Evolutionary conservation across 1,140 invertebrate species (phyloP), one percentile per base, ranked within the genome.

Genomic region (Caerostris extrusa): DNA sequence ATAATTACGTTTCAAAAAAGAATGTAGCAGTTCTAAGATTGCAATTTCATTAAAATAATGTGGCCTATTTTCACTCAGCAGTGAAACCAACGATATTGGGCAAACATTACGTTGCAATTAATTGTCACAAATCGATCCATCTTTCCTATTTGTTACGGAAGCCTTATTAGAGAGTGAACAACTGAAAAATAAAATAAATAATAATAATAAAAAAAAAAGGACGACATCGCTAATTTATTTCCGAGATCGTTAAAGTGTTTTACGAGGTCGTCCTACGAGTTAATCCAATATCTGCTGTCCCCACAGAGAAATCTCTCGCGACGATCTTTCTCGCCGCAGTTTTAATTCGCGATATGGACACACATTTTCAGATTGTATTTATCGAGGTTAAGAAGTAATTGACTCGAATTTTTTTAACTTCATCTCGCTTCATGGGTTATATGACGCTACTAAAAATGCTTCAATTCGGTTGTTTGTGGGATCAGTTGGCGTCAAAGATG

Each of bases 191-290:
- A 85, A 56, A 58, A 58, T 7, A 10, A n/a, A n/a, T n/a, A n/a
- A n/a, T n/a, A n/a, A n/a, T n/a, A n/a, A n/a, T n/a, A n/a, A n/a
- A n/a, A n/a, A 58, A 85, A 85, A 83, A 85, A n/a, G 58, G 7
- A 58, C 82, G n/a, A 58, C 53, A 56, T 89, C 64, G 53, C 7
- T 90, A 90, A 90, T 90, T 90, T 90, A 90, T 90, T 34, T 71
- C 64, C 69, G 64, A 55, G 67, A 77, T 90, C 88, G 57, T 90
- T 90, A 71, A 90, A 90, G 88, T 90, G 88, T 90, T 90, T 90
- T 90, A 90, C 69, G 88, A 90, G 88, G 64, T 90, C 69, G 88
- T 71, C 56, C 67, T 34, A 57, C n/a, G 64, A 57, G 67, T 77
- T 90, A 90, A 77, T 90, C 64, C 88, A 77, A 77, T 90, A 77